Conservation (phyloP, 2,888 invertebrate genomes). For the Scaptomyza tumidula region DNA sequence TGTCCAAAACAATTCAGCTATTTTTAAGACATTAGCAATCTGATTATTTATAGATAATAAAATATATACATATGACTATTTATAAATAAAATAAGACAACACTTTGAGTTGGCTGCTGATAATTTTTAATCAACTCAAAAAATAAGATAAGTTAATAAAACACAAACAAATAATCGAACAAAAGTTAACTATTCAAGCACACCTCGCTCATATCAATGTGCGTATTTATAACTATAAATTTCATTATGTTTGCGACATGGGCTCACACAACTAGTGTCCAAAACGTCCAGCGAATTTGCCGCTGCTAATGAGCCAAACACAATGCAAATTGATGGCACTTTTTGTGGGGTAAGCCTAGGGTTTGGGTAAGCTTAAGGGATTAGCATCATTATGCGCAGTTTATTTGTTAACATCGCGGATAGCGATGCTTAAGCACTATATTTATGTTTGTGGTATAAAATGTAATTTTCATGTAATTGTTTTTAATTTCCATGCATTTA, state of each 20-base stretch:
- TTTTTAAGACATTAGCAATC: neutral
- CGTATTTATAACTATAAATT: slow-evolving; percentile 52
- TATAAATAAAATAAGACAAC: slow-evolving; percentile 21
- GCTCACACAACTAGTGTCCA: slow-evolving; percentile 43
- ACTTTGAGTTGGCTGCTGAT: slow-evolving; percentile 12
- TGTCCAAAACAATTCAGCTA: neutral
- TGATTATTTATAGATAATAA: slow-evolving; percentile 11
- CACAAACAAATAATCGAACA: too few species aligned
- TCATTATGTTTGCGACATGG: slow-evolving; percentile 45
- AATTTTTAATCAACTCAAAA: slow-evolving; percentile 7
- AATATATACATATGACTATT: neutral
- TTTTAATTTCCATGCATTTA: slow-evolving; percentile 74
- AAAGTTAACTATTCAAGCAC: slow-evolving; percentile 7
- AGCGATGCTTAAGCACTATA: slow-evolving; percentile 10
- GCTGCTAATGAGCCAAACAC: slow-evolving; percentile 73
- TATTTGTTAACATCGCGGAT: slow-evolving; percentile 53
- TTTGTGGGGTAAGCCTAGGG: slow-evolving; percentile 25
- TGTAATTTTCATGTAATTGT: slow-evolving; percentile 71
- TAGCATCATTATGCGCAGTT: slow-evolving; percentile 75
- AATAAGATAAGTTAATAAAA: neutral
- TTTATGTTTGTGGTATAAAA: slow-evolving; percentile 49
- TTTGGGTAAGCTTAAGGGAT: slow-evolving; percentile 67
- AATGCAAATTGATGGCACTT: slow-evolving; percentile 73
- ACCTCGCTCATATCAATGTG: slow-evolving; percentile 29
- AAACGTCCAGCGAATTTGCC: slow-evolving; percentile 58